Conservation (phyloP, 1,140 invertebrate genomes). For the Drosophila orena region DNA sequence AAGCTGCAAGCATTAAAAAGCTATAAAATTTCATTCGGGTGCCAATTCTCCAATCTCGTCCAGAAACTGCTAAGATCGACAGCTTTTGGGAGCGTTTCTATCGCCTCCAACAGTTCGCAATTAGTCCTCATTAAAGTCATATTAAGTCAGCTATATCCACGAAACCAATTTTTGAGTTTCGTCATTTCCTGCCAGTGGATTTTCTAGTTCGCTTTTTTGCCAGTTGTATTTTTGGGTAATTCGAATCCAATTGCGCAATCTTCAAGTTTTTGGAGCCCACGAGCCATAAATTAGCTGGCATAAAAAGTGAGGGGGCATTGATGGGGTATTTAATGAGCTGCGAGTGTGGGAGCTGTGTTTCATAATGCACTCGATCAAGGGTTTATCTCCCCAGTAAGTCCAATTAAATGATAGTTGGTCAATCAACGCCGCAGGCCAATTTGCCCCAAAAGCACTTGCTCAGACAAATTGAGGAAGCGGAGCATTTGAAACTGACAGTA, state of each 20-base stretch:
- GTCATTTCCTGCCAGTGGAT: constrained; percentile 54
- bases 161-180: constrained; percentile 54
- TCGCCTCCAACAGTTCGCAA: constrained; percentile 34
- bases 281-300: constrained; percentile 26
- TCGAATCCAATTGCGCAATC: constrained; percentile 34
- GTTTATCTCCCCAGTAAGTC: constrained; percentile 31
- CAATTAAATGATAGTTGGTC: constrained; percentile 39
- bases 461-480: constrained; percentile 39
- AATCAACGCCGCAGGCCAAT: constrained; percentile 18
- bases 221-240: constrained; percentile 14
- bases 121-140: constrained; percentile 70
- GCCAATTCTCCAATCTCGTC: neutral
- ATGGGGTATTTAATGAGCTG: constrained; percentile 32
- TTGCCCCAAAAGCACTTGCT: constrained; percentile 22
- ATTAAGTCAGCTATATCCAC: constrained; percentile 49
- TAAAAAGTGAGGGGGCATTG: neutral
- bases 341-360: constrained; percentile 26
- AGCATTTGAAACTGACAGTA: constrained; percentile 6
- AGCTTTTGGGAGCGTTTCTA: constrained; percentile 2
- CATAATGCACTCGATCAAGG: constrained; percentile 27
- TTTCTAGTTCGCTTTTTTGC: constrained; percentile 11
- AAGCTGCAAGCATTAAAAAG: neutral
- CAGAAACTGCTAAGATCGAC: neutral
- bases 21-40: no score
- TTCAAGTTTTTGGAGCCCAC: constrained; percentile 4